Evolutionary conservation across 1,140 invertebrate genomes (phyloP).

Genomic region (Bombus polaris): DNA sequence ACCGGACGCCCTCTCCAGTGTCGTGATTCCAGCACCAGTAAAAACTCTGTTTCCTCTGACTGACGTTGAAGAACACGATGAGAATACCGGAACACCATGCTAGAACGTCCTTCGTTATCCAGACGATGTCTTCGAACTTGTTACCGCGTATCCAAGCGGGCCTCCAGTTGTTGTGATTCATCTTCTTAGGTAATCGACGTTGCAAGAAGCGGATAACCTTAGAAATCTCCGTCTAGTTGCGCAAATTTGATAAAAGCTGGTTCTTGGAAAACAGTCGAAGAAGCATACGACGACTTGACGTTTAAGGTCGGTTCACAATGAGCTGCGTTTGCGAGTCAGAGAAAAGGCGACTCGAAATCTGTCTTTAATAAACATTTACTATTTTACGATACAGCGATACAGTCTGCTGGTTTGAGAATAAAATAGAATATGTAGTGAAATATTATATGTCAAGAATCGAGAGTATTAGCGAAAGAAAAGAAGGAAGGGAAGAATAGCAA

Average conservation of each 20-base stretch:
- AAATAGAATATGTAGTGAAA: too few relatives aligned
- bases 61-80: constrained; percentile 75
- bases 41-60: constrained; percentile 55
- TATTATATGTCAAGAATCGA: too few relatives aligned
- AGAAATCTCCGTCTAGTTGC: neutral
- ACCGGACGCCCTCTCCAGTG: constrained; percentile 72
- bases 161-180: constrained; percentile 57
- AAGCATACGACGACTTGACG: neutral
- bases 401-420: too few relatives aligned
- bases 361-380: neutral
- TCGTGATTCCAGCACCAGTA: constrained; percentile 66
- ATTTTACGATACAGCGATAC: too few relatives aligned
- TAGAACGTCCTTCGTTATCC: constrained; percentile 75
- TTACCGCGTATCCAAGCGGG: constrained; percentile 76
- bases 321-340: neutral
- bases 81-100: constrained; percentile 75
- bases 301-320: neutral
- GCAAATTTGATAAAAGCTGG: too few relatives aligned
- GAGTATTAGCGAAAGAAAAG: too few relatives aligned
- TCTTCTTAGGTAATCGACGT: neutral
- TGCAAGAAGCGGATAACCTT: constrained; percentile 6
- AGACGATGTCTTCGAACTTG: constrained; percentile 71
- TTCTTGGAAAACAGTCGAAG: constrained; percentile 9
- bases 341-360: too few relatives aligned
- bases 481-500: neutral